Percentiles rank a stretch among this genome's conserved stretches.
These are phyloP conservation scores for Bagarius yarrelli DNA, from an alignment of 2,113 vertebrate genomes.

Conservation along the genomic window DNA sequence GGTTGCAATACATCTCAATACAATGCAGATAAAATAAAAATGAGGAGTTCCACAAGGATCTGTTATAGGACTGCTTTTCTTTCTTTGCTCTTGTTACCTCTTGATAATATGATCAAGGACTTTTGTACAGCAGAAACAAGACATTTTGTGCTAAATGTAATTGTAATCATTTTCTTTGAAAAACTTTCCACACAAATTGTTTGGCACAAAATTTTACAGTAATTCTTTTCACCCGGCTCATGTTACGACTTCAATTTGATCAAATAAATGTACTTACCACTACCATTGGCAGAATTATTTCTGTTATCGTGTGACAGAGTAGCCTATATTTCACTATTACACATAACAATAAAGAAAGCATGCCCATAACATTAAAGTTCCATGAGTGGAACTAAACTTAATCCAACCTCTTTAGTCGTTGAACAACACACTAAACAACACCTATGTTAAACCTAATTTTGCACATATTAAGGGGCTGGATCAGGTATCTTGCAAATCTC, in stretches of 20 bases:
- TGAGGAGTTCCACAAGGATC: not conserved
- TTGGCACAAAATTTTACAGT: not conserved
- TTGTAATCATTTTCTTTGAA: too few species aligned
- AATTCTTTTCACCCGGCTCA: not conserved
- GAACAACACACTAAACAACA: not conserved
- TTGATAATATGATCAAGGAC: not conserved
- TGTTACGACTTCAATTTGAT: too few species aligned
- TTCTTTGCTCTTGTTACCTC: not conserved
- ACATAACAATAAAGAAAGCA: not conserved
- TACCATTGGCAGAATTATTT: not conserved
- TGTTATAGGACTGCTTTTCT: not conserved
- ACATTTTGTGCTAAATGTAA: too few species aligned
- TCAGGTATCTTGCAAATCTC: not conserved
- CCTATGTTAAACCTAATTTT: not conserved
- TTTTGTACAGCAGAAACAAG: too few species aligned
- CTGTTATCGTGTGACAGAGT: not conserved
- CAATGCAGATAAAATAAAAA: not conserved
- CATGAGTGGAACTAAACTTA: not conserved
- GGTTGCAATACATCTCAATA: not conserved
- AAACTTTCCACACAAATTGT: not conserved
- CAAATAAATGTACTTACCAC: too few species aligned
- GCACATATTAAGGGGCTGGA: too few species aligned
- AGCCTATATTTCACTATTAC: too few species aligned
- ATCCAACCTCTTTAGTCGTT: not conserved
- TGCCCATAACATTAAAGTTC: not conserved